These are phyloP conservation scores for Cenopis cana DNA, from an alignment of 2,888 invertebrate species.

Conservation along the genomic window DNA sequence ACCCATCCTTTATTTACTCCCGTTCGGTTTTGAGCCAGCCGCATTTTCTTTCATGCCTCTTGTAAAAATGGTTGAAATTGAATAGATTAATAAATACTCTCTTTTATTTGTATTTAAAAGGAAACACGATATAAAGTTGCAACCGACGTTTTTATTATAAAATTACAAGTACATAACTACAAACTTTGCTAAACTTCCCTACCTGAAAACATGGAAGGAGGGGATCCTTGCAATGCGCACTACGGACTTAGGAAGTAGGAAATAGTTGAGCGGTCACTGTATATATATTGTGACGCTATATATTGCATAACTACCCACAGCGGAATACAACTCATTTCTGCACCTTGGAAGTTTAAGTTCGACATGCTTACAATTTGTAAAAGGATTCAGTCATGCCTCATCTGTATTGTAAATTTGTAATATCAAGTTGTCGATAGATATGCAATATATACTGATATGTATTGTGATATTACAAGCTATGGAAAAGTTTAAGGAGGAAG, in stretches of 20 bases:
- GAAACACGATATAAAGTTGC: constrained; percentile 52
- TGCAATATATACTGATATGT: constrained; percentile 75
- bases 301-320: constrained; percentile 63
- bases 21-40: constrained; percentile 63
- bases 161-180: constrained; percentile 73
- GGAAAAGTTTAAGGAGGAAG: constrained; percentile 75
- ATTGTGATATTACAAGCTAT: constrained; percentile 83
- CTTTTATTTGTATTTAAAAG: constrained; percentile 36
- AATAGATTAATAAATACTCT: constrained; percentile 52
- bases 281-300: constrained; percentile 62
- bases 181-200: constrained; percentile 62
- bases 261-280: constrained; percentile 60
- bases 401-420: constrained; percentile 22
- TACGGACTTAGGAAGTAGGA: constrained; percentile 57
- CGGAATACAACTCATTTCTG: not conserved
- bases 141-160: constrained; percentile 74
- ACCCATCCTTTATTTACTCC: constrained; percentile 55
- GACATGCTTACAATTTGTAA: constrained; percentile 3
- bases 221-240: constrained; percentile 54
- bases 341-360: not conserved
- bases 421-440: constrained; percentile 59
- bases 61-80: constrained; percentile 54
- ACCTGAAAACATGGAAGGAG: constrained; percentile 52
- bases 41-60: constrained; percentile 47
- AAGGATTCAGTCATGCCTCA: constrained; percentile 1